These are phyloP conservation scores for Cyanistes caeruleus DNA, from an alignment of 2,113 vertebrate species.

Conservation along the genomic window DNA sequence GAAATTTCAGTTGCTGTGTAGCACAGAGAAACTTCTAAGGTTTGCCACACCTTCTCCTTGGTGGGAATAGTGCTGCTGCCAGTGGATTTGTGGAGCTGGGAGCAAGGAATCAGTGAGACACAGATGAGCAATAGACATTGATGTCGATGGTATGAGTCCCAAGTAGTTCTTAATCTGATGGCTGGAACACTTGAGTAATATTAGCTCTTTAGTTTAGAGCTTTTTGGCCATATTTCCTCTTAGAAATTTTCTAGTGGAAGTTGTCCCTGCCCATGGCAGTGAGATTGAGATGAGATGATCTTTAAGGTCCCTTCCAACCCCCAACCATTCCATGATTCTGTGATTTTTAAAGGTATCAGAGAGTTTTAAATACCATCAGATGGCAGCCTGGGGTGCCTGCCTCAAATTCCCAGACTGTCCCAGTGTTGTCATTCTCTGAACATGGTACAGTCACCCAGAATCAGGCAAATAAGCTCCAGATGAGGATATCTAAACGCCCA, in stretches of 20 bases:
- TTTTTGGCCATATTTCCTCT: neutral
- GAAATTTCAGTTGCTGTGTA: conserved; percentile 46
- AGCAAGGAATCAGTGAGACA: neutral
- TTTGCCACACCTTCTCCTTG: conserved; percentile 61
- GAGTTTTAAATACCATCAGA: neutral
- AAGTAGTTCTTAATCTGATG: neutral
- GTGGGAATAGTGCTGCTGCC: conserved; percentile 11
- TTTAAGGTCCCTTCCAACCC: neutral
- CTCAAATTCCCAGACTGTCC: neutral
- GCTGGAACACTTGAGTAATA: neutral
- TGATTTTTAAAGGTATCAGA: neutral
- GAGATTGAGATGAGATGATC: neutral
- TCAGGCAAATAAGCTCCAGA: neutral
- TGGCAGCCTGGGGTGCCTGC: neutral
- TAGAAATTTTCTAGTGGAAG: neutral
- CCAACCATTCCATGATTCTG: neutral
- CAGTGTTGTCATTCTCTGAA: neutral
- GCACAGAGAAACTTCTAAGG: conserved; percentile 27
- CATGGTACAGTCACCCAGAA: neutral
- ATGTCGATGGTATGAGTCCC: neutral
- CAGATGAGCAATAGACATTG: neutral
- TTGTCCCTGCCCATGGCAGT: neutral
- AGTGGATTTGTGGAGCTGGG: neutral
- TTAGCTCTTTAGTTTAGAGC: neutral
- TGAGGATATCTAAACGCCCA: neutral